phyloP scores from a whole-genome alignment of 2,888 invertebrate species.

The Peribatodes rhomboidaria region DNA sequence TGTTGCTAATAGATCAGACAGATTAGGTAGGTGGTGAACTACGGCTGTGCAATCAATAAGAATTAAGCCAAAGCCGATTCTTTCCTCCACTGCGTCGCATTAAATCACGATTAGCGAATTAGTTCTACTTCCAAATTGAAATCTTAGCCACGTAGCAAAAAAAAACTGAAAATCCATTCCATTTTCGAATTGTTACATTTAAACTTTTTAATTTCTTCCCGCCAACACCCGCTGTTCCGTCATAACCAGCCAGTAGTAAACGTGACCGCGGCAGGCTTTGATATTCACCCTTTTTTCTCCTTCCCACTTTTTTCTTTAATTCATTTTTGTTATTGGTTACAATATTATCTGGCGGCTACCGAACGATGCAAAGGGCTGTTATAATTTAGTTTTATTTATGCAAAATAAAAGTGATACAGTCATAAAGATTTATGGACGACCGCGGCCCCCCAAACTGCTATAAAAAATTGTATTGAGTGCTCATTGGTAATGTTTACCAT shows the following conservation, averaged over 20 bases:
- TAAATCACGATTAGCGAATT: constrained; percentile 61
- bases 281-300: constrained; percentile 73
- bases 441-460: constrained; percentile 50
- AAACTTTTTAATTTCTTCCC: constrained; percentile 71
- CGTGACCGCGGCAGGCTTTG: constrained; percentile 84
- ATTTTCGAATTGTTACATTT: constrained; percentile 68
- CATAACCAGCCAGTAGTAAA: constrained; percentile 75
- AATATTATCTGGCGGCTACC: constrained; percentile 84
- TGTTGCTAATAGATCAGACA: not conserved
- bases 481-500: constrained; percentile 22
- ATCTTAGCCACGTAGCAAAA: constrained; percentile 39
- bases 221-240: constrained; percentile 78
- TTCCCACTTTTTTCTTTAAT: constrained; percentile 74
- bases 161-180: constrained; percentile 56
- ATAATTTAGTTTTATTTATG: constrained; percentile 85
- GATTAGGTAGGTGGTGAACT: constrained; percentile 6
- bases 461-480: constrained; percentile 15
- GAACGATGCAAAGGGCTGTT: constrained; percentile 78
- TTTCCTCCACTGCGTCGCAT: constrained; percentile 10
- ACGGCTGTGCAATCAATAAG: constrained; percentile 21
- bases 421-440: constrained; percentile 76
- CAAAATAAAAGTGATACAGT: constrained; percentile 80
- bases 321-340: constrained; percentile 83
- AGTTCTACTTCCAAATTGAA: constrained; percentile 57
- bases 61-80: constrained; percentile 21